phyloP scores from a whole-genome alignment of 2,113 vertebrate genomes.

The Ivindomyrus marchei region DNA sequence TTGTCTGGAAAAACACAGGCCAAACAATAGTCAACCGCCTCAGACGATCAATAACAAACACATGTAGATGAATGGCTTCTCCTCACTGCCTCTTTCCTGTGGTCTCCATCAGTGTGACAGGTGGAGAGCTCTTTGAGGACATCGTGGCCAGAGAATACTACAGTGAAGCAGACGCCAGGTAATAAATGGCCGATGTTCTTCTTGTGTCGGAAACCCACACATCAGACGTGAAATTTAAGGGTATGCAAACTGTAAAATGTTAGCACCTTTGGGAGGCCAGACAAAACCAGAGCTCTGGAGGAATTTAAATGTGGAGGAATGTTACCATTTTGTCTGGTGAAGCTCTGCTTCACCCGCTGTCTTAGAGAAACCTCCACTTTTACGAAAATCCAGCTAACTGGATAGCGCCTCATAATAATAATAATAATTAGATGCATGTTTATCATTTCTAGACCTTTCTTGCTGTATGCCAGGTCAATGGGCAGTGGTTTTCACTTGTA shows the following conservation, averaged over 20 bases:
- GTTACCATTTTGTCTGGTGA: not conserved
- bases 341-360: not conserved
- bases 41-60: not conserved
- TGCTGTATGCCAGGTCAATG: not conserved
- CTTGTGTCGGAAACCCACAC: not conserved
- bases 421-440: not conserved
- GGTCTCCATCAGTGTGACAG: slow-evolving; percentile 71
- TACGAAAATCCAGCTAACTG: not conserved
- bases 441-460: not conserved
- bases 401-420: not conserved
- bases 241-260: not conserved
- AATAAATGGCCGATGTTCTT: slow-evolving; percentile 30
- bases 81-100: not conserved
- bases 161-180: slow-evolving; percentile 93
- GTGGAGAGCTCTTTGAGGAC: slow-evolving; percentile 90
- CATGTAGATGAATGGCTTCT: no score
- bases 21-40: not conserved
- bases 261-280: not conserved
- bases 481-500: not conserved
- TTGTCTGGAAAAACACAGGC: no score
- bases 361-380: not conserved
- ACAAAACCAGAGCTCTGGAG: not conserved
- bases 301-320: not conserved
- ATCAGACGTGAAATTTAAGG: not conserved
- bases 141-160: slow-evolving; percentile 93